Evolutionary conservation across 2,888 invertebrate genomes (phyloP).

Genomic region (Rotaria socialis): DNA sequence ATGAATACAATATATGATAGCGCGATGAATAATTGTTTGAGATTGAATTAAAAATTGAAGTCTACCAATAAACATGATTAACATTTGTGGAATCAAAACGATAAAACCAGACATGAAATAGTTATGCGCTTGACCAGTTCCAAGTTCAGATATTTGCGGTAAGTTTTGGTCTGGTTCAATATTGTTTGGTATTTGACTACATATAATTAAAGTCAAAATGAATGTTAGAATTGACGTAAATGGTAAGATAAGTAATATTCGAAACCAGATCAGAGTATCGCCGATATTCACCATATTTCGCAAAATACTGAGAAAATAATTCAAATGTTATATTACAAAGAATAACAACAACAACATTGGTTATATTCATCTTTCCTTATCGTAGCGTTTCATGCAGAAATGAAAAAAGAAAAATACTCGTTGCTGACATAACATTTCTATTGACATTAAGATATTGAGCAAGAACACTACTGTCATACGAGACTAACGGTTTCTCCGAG

Average conservation of each 20-base stretch:
- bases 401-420: neutral
- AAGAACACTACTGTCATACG: neutral
- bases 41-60: neutral
- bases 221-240: neutral
- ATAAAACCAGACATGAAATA: constrained; percentile 14
- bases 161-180: neutral
- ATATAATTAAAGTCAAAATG: neutral
- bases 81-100: neutral
- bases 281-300: neutral
- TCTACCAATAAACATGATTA: neutral
- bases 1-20: neutral
- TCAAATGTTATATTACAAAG: no score
- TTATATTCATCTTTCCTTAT: neutral
- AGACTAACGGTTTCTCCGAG: neutral
- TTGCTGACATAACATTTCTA: neutral
- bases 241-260: neutral
- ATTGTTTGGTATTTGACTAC: neutral
- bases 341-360: neutral
- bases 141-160: neutral
- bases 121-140: neutral
- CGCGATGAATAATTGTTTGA: neutral
- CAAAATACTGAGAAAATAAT: neutral
- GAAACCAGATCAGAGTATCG: neutral
- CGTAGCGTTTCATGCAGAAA: neutral
- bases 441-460: neutral